These are phyloP conservation scores for Sialis fuliginosa DNA, from an alignment of 2,888 invertebrate genomes.

Conservation along the genomic window DNA sequence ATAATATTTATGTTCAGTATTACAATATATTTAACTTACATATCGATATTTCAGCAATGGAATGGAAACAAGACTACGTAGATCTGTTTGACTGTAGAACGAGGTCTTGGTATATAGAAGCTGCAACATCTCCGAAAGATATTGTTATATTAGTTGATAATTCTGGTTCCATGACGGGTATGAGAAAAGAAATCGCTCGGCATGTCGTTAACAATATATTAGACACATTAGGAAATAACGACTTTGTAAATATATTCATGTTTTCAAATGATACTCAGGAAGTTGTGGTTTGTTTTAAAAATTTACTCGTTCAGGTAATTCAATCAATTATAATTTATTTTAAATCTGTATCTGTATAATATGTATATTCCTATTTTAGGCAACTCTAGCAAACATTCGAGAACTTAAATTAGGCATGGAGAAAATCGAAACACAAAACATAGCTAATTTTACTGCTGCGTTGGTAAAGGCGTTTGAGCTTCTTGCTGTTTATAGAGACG, in stretches of 20 bases:
- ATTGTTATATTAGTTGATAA: constrained; percentile 49
- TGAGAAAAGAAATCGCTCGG: constrained; percentile 75
- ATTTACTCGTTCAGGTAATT: constrained; percentile 73
- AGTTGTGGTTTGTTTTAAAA: constrained; percentile 77
- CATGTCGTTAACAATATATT: constrained; percentile 77
- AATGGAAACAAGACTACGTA: constrained; percentile 62
- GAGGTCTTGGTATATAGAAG: constrained; percentile 93
- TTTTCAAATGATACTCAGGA: constrained; percentile 70
- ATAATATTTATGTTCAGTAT: neutral
- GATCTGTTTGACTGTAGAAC: constrained; percentile 93
- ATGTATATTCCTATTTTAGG: constrained; percentile 33
- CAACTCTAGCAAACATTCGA: constrained; percentile 68
- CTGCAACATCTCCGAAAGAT: constrained; percentile 95
- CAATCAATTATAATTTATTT: neutral
- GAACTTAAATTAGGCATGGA: constrained; percentile 67
- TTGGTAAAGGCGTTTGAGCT: constrained; percentile 80
- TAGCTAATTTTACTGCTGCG: constrained; percentile 87
- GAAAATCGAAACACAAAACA: constrained; percentile 62
- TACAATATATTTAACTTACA: constrained; percentile 1
- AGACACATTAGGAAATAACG: constrained; percentile 93
- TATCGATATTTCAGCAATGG: constrained; percentile 37
- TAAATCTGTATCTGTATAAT: neutral
- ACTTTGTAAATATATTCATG: constrained; percentile 91
- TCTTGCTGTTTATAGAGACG: constrained; percentile 44
- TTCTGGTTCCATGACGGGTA: constrained; percentile 47